These are phyloP conservation scores for Sitta europaea DNA, from an alignment of 2,113 vertebrate species.

Conservation along the genomic window DNA sequence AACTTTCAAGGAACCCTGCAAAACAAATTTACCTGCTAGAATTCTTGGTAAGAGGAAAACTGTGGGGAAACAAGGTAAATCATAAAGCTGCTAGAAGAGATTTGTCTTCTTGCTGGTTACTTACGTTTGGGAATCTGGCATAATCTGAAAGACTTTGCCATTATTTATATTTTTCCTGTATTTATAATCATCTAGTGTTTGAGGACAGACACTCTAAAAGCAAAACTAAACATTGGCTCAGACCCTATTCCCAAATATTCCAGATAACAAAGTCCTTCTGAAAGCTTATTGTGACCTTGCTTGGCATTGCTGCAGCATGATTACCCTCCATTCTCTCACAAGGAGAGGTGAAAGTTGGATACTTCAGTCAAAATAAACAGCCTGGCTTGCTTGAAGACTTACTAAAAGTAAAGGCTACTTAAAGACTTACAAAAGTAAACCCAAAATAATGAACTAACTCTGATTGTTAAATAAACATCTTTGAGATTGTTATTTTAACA, in stretches of 20 bases:
- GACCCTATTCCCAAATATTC: background rate
- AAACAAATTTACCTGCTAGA: background rate
- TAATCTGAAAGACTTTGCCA: constrained; percentile 18
- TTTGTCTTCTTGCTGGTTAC: background rate
- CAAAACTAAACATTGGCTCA: constrained; percentile 41
- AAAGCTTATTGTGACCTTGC: background rate
- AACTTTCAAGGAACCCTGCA: background rate
- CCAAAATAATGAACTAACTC: constrained; percentile 43
- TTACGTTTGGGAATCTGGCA: background rate
- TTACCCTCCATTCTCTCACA: background rate
- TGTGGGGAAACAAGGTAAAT: background rate
- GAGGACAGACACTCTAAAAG: constrained; percentile 23
- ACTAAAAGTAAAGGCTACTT: background rate
- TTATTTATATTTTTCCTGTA: constrained; percentile 31
- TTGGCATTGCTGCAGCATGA: background rate
- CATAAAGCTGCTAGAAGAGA: background rate
- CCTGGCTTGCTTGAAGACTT: background rate
- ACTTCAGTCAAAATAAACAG: constrained; percentile 31
- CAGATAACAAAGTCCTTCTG: background rate
- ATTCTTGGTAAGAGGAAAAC: background rate
- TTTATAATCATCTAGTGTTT: constrained; percentile 37
- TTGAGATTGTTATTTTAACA: constrained; percentile 49
- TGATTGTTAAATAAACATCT: constrained; percentile 56
- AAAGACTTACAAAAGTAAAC: constrained; percentile 13
- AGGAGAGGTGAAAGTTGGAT: background rate